phyloP scores from a whole-genome alignment of 2,888 invertebrate species.

The Chesias legatella region DNA sequence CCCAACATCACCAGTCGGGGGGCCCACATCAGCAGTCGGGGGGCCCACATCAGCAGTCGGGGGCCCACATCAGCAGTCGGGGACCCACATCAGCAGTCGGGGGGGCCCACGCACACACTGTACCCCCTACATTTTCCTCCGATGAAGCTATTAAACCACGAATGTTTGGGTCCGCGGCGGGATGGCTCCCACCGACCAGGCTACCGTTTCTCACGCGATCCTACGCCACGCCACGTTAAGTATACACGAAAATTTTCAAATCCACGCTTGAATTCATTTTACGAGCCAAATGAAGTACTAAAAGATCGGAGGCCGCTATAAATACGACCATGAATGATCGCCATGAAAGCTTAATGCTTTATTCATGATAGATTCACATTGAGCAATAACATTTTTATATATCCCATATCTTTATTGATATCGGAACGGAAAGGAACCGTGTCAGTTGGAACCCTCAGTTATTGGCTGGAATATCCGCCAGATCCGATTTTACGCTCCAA shows the following conservation, averaged over 20 bases:
- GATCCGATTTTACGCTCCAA: constrained; percentile 19
- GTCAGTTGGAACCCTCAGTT: too few species aligned
- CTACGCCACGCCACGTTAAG: neutral
- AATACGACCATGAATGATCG: constrained; percentile 10
- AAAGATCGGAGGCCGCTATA: constrained; percentile 6
- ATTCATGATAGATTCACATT: constrained; percentile 18
- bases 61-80: too few species aligned
- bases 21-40: too few species aligned
- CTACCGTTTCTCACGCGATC: constrained; percentile 4
- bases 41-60: too few species aligned
- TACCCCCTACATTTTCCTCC: too few species aligned
- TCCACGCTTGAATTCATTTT: constrained; percentile 3
- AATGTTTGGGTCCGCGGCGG: neutral
- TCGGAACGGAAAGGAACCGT: constrained; percentile 15
- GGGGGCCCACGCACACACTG: too few species aligned
- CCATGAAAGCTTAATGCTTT: constrained; percentile 10
- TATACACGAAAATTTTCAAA: neutral
- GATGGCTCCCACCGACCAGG: neutral
- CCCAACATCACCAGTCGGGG: too few species aligned
- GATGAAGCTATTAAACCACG: neutral
- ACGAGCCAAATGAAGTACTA: constrained; percentile 6
- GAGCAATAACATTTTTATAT: constrained; percentile 23
- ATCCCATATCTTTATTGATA: constrained; percentile 23
- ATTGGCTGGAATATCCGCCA: constrained; percentile 19
- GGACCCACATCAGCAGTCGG: too few species aligned